These are phyloP conservation scores for Caenorhabditis inopinata DNA, from an alignment of 1,140 invertebrate species.

Conservation along the genomic window DNA sequence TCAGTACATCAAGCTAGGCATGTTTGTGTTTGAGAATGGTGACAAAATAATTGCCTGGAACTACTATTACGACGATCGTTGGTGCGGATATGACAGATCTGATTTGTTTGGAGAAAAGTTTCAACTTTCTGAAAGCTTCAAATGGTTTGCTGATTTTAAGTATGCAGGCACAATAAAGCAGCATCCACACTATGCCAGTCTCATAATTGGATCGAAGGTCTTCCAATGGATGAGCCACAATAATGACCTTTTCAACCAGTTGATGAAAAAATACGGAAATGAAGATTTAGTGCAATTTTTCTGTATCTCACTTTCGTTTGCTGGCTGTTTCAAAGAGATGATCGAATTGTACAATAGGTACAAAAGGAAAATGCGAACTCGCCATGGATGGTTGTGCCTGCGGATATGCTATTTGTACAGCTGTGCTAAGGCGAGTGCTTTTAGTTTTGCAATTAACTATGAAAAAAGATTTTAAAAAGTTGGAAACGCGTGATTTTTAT, in stretches of 20 bases:
- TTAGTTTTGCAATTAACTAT: too few relatives aligned
- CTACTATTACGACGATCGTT: constrained; percentile 13
- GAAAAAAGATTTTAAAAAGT: too few relatives aligned
- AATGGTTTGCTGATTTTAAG: not conserved
- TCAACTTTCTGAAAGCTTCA: not conserved
- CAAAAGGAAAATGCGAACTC: not conserved
- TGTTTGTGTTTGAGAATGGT: not conserved
- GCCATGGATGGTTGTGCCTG: not conserved
- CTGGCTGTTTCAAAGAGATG: not conserved
- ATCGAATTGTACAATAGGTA: not conserved
- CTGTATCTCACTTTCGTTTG: not conserved
- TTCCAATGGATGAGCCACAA: not conserved
- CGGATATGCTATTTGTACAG: not conserved
- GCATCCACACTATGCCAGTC: not conserved
- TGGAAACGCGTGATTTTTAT: too few relatives aligned
- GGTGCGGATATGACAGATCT: not conserved
- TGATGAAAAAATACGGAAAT: not conserved
- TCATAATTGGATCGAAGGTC: not conserved
- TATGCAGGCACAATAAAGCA: not conserved
- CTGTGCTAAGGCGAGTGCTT: constrained; percentile 4
- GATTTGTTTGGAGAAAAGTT: not conserved
- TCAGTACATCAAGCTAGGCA: not conserved
- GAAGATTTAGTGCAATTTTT: not conserved
- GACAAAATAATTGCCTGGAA: constrained; percentile 13
- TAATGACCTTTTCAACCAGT: not conserved